phyloP scores from a whole-genome alignment of 1,140 invertebrate species.

The Drosophila sp. region DNA sequence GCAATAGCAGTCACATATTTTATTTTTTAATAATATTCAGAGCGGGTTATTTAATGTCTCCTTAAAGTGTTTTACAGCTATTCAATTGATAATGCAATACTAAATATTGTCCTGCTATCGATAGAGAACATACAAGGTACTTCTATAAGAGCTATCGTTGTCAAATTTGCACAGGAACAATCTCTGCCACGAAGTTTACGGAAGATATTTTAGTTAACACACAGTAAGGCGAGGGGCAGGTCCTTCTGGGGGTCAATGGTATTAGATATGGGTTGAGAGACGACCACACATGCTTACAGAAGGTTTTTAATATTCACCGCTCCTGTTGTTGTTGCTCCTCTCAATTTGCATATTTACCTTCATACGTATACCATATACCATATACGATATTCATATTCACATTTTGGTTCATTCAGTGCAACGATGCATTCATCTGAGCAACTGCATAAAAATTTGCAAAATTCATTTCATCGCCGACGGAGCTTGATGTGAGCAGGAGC shows the following conservation, averaged over 20 bases:
- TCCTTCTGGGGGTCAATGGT: not conserved
- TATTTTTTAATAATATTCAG: no score
- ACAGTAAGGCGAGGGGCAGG: not conserved
- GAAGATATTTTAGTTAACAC: constrained; percentile 26
- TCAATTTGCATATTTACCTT: constrained; percentile 38
- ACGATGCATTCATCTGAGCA: constrained; percentile 50
- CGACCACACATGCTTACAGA: not conserved
- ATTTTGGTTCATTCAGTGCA: constrained; percentile 45
- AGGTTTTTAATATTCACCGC: not conserved
- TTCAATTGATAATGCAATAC: not conserved
- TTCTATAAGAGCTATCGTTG: not conserved
- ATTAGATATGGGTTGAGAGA: not conserved
- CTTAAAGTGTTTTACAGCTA: no score
- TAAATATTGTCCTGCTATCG: constrained; percentile 1
- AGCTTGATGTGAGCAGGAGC: constrained; percentile 1
- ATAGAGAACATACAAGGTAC: not conserved
- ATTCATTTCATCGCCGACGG: constrained; percentile 24
- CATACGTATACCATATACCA: constrained; percentile 3
- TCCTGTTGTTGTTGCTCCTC: constrained; percentile 7
- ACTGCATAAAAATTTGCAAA: constrained; percentile 37
- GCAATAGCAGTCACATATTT: no score
- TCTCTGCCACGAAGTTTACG: not conserved
- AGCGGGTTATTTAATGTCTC: no score
- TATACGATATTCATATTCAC: constrained; percentile 46
- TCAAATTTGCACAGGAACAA: constrained; percentile 2